Base-by-base conservation (phyloP, 2,113 vertebrate genomes). In the Spea multiplicata region DNA sequence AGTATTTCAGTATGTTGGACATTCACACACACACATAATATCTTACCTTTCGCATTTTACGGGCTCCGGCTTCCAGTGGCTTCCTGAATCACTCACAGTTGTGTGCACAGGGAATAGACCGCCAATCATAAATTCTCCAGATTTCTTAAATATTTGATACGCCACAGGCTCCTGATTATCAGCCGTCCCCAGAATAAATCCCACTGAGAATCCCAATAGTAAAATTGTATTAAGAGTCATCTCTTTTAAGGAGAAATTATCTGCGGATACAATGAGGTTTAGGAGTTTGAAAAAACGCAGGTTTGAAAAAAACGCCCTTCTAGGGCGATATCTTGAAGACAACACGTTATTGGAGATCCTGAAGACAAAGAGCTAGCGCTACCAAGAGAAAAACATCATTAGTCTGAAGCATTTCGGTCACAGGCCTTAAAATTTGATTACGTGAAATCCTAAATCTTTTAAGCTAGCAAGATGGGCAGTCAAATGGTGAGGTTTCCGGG, bases 121-220 rank as follows among this genome's bases (percentile, higher is more conserved):
- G 0, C 97, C 97, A 0, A 98, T 82, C 64, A 93, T n/a, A 0
- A 94, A 92, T 80, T 97, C 93, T 0, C 96, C 96, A 0, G 86
- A 61, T 8, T 86, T 82, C 1, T 14, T 83, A 72, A 97, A 92
- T 47, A 76, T 17, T 17, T 76, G 74, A 4, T 76, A 76, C 5
- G 52, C 74, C 17, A 46, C 3, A 4, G 74, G 7, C 5, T 76
- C 74, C 17, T 17, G 61, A 64, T 64, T 13, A 6, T 17, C 61
- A 16, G 44, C 5, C 49, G 9, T 53, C 6, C 17, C 66, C 8
- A 68, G 64, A 5, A 69, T 68, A 44, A 57, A 12, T 44, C 53
- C n/a, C 12, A 30, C 65, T 17, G 6, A 30, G n/a, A 76, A 48
- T 61, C 52, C 55, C 45, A 66, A 47, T 9, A 59, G 30, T 10